Conservation (phyloP, 2,113 vertebrate species). For the Pangasianodon hypophthalmus region DNA sequence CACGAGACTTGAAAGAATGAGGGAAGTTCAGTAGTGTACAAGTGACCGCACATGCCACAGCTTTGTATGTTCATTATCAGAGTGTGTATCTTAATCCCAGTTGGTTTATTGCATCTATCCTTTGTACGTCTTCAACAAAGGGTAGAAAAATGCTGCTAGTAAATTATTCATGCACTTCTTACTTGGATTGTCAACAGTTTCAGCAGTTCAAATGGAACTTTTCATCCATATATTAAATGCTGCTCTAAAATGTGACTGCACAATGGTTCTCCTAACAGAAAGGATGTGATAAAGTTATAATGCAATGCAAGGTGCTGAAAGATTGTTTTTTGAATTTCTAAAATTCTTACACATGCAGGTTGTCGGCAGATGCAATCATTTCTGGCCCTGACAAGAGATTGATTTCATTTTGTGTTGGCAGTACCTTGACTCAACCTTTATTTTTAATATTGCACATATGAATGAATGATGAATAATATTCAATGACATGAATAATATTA, state of each 20-base stretch:
- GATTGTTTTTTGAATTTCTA: background rate
- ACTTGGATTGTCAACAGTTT: background rate
- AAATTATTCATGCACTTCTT: constrained; percentile 13
- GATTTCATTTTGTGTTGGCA: constrained; percentile 10
- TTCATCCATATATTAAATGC: background rate
- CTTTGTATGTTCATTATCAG: constrained; percentile 33
- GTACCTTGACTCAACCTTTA: constrained; percentile 13
- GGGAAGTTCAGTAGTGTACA: background rate
- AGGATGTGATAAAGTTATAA: background rate
- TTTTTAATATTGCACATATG: background rate
- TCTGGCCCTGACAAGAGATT: constrained; percentile 1
- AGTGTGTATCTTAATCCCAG: constrained; percentile 17
- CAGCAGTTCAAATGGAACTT: constrained; percentile 3
- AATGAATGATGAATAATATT: background rate
- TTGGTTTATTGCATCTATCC: constrained; percentile 24
- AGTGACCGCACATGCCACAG: constrained; percentile 12
- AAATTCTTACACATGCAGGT: background rate
- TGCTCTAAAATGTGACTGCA: background rate
- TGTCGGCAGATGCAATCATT: background rate
- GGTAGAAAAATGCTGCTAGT: background rate
- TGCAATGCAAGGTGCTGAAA: background rate
- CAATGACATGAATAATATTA: background rate
- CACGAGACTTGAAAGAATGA: constrained; percentile 17
- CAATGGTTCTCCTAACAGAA: background rate
- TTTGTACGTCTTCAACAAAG: constrained; percentile 2